These are phyloP conservation scores for Erebia epiphron DNA, from an alignment of 2,888 invertebrate genomes.

Conservation along the genomic window DNA sequence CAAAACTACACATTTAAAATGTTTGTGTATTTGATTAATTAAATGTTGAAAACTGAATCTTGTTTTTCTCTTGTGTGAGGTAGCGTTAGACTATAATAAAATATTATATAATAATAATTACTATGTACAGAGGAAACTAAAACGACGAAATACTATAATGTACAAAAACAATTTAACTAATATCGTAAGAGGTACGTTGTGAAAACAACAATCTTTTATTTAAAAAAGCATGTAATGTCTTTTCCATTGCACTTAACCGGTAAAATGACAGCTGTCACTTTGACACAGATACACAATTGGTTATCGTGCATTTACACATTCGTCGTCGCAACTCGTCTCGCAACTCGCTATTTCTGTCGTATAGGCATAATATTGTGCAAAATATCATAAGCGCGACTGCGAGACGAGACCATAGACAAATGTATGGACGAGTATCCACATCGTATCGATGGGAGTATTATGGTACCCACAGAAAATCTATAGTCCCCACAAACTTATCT, in stretches of 20 bases:
- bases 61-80: conserved; percentile 8
- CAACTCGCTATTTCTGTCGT: neutral
- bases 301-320: no score
- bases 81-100: conserved; percentile 20
- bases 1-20: neutral
- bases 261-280: conserved; percentile 44
- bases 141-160: conserved; percentile 8
- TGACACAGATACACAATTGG: conserved; percentile 9
- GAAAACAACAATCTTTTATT: conserved; percentile 44
- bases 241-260: conserved; percentile 54
- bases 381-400: neutral
- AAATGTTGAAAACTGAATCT: neutral
- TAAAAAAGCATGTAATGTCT: conserved; percentile 49
- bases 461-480: no score
- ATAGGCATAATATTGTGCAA: no score
- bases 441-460: no score
- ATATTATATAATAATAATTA: neutral
- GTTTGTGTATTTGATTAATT: neutral
- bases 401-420: neutral
- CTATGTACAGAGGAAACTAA: conserved; percentile 15
- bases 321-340: no score
- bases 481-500: no score
- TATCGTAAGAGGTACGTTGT: conserved; percentile 47
- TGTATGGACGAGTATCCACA: no score
- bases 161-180: conserved; percentile 22